Conservation (phyloP, 1,140 invertebrate genomes). For the Mactra quadrangularis region DNA sequence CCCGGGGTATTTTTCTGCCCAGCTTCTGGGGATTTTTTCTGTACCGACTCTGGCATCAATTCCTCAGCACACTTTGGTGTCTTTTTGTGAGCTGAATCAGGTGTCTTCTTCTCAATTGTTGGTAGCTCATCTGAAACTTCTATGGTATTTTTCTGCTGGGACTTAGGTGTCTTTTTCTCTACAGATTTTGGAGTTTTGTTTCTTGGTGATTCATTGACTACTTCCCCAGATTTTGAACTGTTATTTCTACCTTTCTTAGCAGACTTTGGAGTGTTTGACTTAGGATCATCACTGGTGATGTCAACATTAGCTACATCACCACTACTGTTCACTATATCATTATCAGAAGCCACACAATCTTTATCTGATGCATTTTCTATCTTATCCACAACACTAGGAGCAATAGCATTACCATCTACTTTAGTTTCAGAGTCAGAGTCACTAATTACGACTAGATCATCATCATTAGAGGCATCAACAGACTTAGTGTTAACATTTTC, state of each 20-base stretch:
- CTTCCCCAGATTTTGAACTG: too few relatives aligned
- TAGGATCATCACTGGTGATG: background rate
- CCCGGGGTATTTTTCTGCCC: background rate
- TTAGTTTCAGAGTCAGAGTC: background rate
- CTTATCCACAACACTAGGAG: background rate
- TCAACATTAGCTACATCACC: too few relatives aligned
- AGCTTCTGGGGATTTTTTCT: background rate
- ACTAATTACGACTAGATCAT: background rate
- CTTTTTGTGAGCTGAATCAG: background rate
- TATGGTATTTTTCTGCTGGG: background rate
- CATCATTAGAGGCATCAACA: too few relatives aligned
- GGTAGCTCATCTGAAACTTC: background rate
- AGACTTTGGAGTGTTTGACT: background rate
- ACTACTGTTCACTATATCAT: too few relatives aligned
- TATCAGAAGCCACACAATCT: background rate
- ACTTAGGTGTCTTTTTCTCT: background rate
- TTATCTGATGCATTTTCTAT: background rate
- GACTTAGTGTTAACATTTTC: too few relatives aligned
- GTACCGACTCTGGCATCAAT: background rate
- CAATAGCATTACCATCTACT: background rate
- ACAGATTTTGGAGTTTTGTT: slow-evolving; percentile 16
- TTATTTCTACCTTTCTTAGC: background rate
- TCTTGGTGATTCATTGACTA: background rate
- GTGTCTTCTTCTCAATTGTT: background rate
- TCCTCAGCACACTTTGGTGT: background rate